phyloP scores from a whole-genome alignment of 1,140 invertebrate species.

The Zaprionus africanus region DNA sequence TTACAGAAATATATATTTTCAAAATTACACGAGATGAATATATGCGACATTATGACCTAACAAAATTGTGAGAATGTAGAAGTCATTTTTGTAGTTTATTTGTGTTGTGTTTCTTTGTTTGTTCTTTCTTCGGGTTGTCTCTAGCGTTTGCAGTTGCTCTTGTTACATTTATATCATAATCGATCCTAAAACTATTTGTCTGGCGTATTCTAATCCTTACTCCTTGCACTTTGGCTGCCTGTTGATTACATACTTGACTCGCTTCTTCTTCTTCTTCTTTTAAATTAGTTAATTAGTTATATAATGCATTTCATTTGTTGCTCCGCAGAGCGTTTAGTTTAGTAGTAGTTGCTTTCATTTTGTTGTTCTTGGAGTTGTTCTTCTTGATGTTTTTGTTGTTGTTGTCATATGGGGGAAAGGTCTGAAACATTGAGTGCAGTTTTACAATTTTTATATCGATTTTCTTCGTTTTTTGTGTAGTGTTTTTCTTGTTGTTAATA shows the following conservation, averaged over 20 bases:
- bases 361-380: conserved; percentile 39
- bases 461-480: conserved; percentile 26
- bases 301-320: conserved; percentile 61
- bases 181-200: conserved; percentile 69
- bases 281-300: conserved; percentile 39
- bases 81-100: conserved; percentile 65
- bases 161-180: conserved; percentile 48
- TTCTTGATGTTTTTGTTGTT: conserved; percentile 30
- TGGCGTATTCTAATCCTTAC: conserved; percentile 53
- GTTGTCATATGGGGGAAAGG: conserved; percentile 35
- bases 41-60: conserved; percentile 62
- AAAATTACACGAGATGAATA: conserved; percentile 75
- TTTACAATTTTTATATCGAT: conserved; percentile 72
- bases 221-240: conserved; percentile 54
- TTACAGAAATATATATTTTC: conserved; percentile 52
- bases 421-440: conserved; percentile 80
- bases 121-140: conserved; percentile 1
- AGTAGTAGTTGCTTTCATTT: conserved; percentile 41
- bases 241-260: conserved; percentile 52
- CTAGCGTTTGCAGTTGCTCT: neutral
- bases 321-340: conserved; percentile 57
- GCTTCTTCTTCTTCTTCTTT: conserved; percentile 20
- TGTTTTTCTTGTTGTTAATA: conserved; percentile 44
- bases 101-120: conserved; percentile 37
- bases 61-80: conserved; percentile 80